Base-by-base conservation (phyloP, 1,140 invertebrate species). In the Drosophila setifemur region DNA sequence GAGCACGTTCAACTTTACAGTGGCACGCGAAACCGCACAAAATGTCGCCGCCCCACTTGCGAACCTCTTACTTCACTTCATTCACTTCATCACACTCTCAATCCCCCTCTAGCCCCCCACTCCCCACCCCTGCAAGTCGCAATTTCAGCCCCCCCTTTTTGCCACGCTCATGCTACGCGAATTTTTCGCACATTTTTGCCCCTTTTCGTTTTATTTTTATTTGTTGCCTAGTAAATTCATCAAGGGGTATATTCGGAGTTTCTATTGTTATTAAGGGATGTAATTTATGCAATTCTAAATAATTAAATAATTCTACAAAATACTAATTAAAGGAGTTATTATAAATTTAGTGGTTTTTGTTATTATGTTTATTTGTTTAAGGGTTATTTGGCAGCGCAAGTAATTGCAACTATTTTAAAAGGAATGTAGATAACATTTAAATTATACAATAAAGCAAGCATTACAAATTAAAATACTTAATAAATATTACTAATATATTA, bases 11-110 rank as follows among this genome's bases (percentile, higher is more conserved):
- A 78, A 76, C 68, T 77, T 82, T 63, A 39, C 31, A 39, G 73
- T 83, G 78, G 78, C 73, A 82, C 78, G 78, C 78, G 78, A 85
- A 85, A 83, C 78, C 79, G 79, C 78, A 81, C 49, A 78, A 71
- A 79, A 79, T 44, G 60, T 64, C 40, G 63, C 45, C 31, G 16
- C 28, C 58, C 39, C 60, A 31, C 72, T 68, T 50, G 47, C 52
- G 25, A 54, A 19, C 39, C 60, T 64, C 57, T 63, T 26, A 44
- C 63, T 37, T 18, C 14, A 35, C n/a, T n/a, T n/a, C n/a, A n/a
- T n/a, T 43, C 25, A 64, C 60, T 50, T 55, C 14, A 42, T 26
- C 21, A 9, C 28, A 12, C 28, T 48, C 11, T 28, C 23, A 8
- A 42, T 23, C 12, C 11, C 8, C n/a, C 28, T 33, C n/a, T 8